A percentile compares a stretch with the other conserved stretches of the same genome.
phyloP scores from a whole-genome alignment of 2,888 invertebrate genomes.

The Platycheirus rosarum region DNA sequence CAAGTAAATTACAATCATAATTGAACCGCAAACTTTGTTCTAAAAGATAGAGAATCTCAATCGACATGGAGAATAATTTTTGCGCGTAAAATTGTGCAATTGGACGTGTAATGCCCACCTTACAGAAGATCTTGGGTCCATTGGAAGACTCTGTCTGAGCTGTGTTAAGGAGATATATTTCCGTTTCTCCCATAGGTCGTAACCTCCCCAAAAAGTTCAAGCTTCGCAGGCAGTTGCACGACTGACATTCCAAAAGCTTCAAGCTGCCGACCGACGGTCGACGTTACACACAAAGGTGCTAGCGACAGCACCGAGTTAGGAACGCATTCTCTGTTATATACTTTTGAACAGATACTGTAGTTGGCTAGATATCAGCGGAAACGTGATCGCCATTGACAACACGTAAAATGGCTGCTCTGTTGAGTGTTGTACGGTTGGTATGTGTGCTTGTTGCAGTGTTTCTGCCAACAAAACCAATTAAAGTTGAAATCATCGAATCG shows the following conservation, averaged over 20 bases:
- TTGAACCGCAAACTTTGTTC: slow-evolving; percentile 46
- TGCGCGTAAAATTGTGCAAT: slow-evolving; percentile 49
- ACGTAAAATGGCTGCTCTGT: slow-evolving; percentile 61
- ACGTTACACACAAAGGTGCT: slow-evolving; percentile 51
- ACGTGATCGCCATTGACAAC: slow-evolving; percentile 73
- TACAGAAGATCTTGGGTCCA: slow-evolving; percentile 32
- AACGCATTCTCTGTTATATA: slow-evolving; percentile 64
- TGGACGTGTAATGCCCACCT: slow-evolving; percentile 55
- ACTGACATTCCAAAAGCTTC: slow-evolving; percentile 42
- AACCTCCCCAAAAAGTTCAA: slow-evolving; percentile 67
- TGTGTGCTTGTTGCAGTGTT: slow-evolving; percentile 21
- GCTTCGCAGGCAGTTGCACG: slow-evolving; percentile 21
- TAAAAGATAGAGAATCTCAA: neutral
- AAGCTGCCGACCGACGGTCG: neutral
- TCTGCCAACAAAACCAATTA: slow-evolving; percentile 65
- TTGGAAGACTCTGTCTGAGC: slow-evolving; percentile 54
- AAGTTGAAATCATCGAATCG: slow-evolving; percentile 58
- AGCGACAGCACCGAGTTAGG: slow-evolving; percentile 26
- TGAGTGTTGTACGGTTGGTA: slow-evolving; percentile 34
- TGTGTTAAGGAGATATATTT: slow-evolving; percentile 60
- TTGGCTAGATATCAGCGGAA: slow-evolving; percentile 60
- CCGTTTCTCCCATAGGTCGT: slow-evolving; percentile 35
- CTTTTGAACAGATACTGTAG: slow-evolving; percentile 30
- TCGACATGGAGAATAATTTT: slow-evolving; percentile 39
- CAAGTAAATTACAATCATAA: slow-evolving; percentile 50